Evolutionary conservation across 35 echinoderm and acorn worm genomes (phyloP), one percentile per base, ranked within the genome.

Genomic region (Holothuria glaberrima): DNA sequence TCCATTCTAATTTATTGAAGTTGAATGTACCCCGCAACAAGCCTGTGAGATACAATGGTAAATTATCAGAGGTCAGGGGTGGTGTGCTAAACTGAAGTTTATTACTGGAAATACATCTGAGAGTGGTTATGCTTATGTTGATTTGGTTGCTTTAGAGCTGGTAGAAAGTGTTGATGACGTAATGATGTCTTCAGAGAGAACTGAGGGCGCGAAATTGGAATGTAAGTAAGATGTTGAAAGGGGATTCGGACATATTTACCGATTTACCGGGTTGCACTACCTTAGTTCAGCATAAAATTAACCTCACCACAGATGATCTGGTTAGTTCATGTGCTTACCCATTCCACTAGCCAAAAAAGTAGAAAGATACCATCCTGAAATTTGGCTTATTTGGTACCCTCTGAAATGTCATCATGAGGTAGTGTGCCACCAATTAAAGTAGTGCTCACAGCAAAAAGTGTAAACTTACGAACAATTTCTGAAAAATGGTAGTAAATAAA

Each of bases 1-100:
- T 58, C 58, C 90, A 91, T 91, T 63, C 90, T 6, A 86, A 91
- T 41, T 46, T 91, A 30, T 65, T 91, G 30, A 91, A 91, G 48
- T 6, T 25, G 79, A 67, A 86, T 83, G 77, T 71, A n/a, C 30
- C 33, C 24, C 78, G 90, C 14, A 27, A 2, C 65, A 69, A 21
- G 32, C 12, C 32, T 1, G 28, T 54, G 50, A 54, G 50, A 54
- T 9, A 54, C 12, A 54, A 14, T 9, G 13, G 50, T 54, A 54
- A 17, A 54, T 54, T 9, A 54, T 9, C 50, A 54, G 50, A 54
- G 12, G 50, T 54, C 0, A 17, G 30, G 26, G 80, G 27, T 4
- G 67, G n/a, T 35, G 54, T 48, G 32, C 59, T 25, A 18, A 56
- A 75, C 67, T 92, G 9, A 86, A 66, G 80, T 83, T 86, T 16